Evolutionary conservation across 2,888 invertebrate species (phyloP), one percentile per base, ranked within the genome.

Genomic region (Tetragonula carbonaria): DNA sequence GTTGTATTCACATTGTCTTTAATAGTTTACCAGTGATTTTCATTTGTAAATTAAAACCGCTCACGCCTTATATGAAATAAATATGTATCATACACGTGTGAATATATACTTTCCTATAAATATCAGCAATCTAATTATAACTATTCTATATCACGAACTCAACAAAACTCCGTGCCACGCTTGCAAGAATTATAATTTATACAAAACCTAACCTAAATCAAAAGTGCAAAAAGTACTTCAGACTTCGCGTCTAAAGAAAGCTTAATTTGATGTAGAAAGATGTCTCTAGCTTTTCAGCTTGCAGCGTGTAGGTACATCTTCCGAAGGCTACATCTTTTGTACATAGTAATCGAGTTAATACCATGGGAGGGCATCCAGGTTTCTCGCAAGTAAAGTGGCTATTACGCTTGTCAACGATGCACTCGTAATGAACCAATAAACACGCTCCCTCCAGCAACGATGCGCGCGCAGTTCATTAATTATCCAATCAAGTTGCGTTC

Each of bases 341-440:
- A 33, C 23, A 70, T 53, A 63, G 63, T 38, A 38, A 72, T 63
- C 45, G 65, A 28, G 72, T 78, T 74, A 74, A 74, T 65, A 38
- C 13, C 8, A 38, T n/a, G 21, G 8, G 28, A 53, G 53, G 16
- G 4, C 21, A 38, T 45, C 45, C 18, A 74, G 66, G 66, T 74
- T 28, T 74, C 45, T 75, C 50, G n/a, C 57, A 51, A n/a, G 50
- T 68, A 18, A 50, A 76, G 16, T 45, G 68, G 28, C 68, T 74
- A 74, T 80, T 75, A 71, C 50, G 23, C 70, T 63, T 65, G 75
- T 75, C 75, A 65, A 23, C 75, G 70, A 70, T 51, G 21, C 70
- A 75, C 33, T 70, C 55, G 65, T 71, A 80, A 75, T 65, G 70
- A 80, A 80, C 70, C 63, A 75, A 80, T 80, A 80, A 80, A 75